phyloP scores from a whole-genome alignment of 2,113 vertebrate genomes.

The Neogobius melanostomus region DNA sequence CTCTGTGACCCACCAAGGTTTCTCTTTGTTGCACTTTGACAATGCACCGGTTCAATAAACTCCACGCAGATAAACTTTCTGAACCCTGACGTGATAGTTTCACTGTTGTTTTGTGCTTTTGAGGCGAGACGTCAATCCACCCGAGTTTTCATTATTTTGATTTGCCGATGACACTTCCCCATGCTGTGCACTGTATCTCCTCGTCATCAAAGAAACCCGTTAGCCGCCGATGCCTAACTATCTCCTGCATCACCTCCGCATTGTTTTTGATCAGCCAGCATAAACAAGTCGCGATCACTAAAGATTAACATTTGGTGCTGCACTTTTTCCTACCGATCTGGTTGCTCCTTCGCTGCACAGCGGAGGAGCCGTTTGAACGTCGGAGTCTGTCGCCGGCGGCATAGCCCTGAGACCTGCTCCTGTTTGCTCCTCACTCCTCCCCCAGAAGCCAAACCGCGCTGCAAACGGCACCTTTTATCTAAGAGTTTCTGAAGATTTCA shows the following conservation, averaged over 20 bases:
- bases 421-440: slow-evolving; percentile 75
- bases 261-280: slow-evolving; percentile 68
- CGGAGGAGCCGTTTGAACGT: slow-evolving; percentile 60
- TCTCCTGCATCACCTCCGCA: slow-evolving; percentile 69
- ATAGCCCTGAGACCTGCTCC: slow-evolving; percentile 76
- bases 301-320: slow-evolving; percentile 47
- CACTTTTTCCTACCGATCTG: slow-evolving; percentile 34
- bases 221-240: slow-evolving; percentile 66
- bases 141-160: slow-evolving; percentile 74
- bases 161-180: slow-evolving; percentile 66
- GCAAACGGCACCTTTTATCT: slow-evolving; percentile 70
- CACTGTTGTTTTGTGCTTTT: slow-evolving; percentile 55
- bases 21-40: slow-evolving; percentile 22
- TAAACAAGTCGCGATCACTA: slow-evolving; percentile 67
- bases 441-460: slow-evolving; percentile 65
- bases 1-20: slow-evolving; percentile 3
- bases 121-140: slow-evolving; percentile 64
- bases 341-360: slow-evolving; percentile 26
- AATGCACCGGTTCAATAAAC: slow-evolving; percentile 40
- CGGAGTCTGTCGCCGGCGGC: slow-evolving; percentile 75
- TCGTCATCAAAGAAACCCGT: slow-evolving; percentile 62
- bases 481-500: slow-evolving; percentile 67
- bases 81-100: slow-evolving; percentile 52
- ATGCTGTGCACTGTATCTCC: slow-evolving; percentile 60
- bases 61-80: slow-evolving; percentile 55